A percentile compares a stretch with the other conserved stretches of the same genome.
phyloP scores from a whole-genome alignment of 2,797 vertebrate genomes.

The Chrysocyon brachyurus region DNA sequence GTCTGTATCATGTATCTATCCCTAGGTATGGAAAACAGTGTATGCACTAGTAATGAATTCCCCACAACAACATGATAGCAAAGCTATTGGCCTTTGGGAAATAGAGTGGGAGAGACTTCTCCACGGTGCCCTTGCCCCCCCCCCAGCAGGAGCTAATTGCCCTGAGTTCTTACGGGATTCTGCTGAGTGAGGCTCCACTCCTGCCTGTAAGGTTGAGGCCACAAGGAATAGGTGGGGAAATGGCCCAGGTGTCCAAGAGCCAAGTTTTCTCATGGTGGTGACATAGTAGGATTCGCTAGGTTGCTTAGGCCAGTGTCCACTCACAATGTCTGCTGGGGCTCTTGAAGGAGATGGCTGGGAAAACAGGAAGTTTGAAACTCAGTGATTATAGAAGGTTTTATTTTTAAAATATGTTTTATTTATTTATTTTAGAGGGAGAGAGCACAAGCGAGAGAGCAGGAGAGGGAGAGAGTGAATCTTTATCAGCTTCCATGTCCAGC shows the following conservation, averaged over 20 bases:
- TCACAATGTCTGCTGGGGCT: background rate
- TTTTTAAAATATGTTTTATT: too few species aligned
- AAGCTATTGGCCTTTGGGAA: background rate
- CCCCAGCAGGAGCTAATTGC: background rate
- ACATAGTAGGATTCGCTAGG: background rate
- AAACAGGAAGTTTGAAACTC: background rate
- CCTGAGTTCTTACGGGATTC: background rate
- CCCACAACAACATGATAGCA: background rate
- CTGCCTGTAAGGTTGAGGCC: background rate
- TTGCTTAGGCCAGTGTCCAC: background rate
- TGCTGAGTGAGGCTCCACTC: background rate
- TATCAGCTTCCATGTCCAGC: too few species aligned
- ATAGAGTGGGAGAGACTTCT: background rate
- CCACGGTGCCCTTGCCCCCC: background rate
- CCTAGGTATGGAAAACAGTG: background rate
- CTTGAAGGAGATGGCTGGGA: background rate
- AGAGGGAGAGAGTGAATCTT: too few species aligned
- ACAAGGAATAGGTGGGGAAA: background rate
- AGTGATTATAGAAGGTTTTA: background rate
- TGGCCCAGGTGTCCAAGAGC: background rate
- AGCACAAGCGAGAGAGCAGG: too few species aligned
- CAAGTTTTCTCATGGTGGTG: background rate
- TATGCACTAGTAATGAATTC: background rate
- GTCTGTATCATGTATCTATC: background rate
- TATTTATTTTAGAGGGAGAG: too few species aligned